These are phyloP conservation scores for Cynoglossus semilaevis DNA, from an alignment of 2,113 vertebrate species.

Conservation along the genomic window DNA sequence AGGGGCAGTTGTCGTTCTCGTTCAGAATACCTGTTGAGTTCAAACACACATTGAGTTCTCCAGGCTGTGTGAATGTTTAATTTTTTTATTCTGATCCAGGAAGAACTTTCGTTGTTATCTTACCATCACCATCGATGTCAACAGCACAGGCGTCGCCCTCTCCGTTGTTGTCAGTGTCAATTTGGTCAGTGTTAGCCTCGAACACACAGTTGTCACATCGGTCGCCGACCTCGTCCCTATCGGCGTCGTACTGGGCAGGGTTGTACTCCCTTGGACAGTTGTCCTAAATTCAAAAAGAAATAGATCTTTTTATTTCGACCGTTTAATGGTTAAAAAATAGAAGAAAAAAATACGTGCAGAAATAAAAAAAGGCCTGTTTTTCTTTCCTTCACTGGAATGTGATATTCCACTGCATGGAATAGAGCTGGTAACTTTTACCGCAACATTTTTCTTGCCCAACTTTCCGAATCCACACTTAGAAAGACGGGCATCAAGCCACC, in stretches of 20 bases:
- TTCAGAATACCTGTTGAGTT: slow-evolving; percentile 87
- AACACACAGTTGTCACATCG: slow-evolving; percentile 95
- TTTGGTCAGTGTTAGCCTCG: slow-evolving; percentile 94
- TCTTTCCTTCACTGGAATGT: slow-evolving; percentile 40
- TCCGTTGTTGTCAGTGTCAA: slow-evolving; percentile 93
- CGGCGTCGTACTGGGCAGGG: slow-evolving; percentile 92
- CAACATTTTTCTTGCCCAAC: slow-evolving; percentile 53
- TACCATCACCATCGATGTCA: slow-evolving; percentile 97
- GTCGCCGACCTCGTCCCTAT: slow-evolving; percentile 93
- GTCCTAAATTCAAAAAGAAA: slow-evolving; percentile 78
- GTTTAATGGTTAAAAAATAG: slow-evolving; percentile 9
- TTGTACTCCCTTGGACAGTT: slow-evolving; percentile 95
- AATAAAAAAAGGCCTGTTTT: slow-evolving; percentile 23
- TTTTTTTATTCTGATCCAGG: too few relatives aligned
- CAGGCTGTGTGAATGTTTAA: too few relatives aligned
- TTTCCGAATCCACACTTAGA: slow-evolving; percentile 61
- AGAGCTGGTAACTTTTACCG: slow-evolving; percentile 54
- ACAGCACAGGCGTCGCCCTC: slow-evolving; percentile 95
- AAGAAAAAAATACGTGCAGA: slow-evolving; percentile 12
- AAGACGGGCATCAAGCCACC: slow-evolving; percentile 54
- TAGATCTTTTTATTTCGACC: slow-evolving; percentile 5
- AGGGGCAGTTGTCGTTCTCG: slow-evolving; percentile 93
- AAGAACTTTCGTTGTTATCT: slow-evolving; percentile 28
- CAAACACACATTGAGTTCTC: slow-evolving; percentile 15
- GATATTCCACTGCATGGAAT: slow-evolving; percentile 48